Base-by-base conservation (phyloP, 2,888 invertebrate genomes). In the Phyllotreta striolata region DNA sequence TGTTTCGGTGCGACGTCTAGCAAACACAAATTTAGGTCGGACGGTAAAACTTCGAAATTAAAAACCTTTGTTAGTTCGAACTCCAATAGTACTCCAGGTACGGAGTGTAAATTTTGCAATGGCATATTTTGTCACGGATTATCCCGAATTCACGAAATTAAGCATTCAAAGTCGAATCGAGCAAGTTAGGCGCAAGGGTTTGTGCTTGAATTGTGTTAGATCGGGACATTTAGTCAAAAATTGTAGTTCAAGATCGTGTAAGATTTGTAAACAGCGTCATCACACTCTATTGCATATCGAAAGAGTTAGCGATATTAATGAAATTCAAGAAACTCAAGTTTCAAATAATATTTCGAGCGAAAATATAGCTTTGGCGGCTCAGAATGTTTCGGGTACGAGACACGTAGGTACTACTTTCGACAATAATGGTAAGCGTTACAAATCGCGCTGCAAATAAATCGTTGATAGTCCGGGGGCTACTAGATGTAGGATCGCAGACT, bases 181-280 rank as follows among this genome's bases (percentile, higher is more conserved):
- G 5, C 4, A 8, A 7, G 10, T 12, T 3, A 46, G 7, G 7
- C 10, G 13, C 1, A 46, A 46, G 3, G 12, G 12, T 7, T 46
- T 46, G 12, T 46, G 46, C 24, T 3, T 46, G 1, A 10, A 46
- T n/a, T 46, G 46, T 13, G 12, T 46, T 46, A 46, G 14, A n/a
- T 5, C 14, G 9, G 46, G 46, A 46, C 46, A 46, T 13, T 12
- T 46, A 1, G 12, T n/a, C n/a, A 13, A 13, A 14, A 1, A 46
- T 9, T 46, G 46, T 13, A 12, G 10, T 5, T 46, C 7, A 4
- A 7, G 3, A 6, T 10, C 12, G 6, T 46, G 14, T 10, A 8
- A 6, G 13, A 10, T 13, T 9, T 14, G 46, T 4, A 46, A 13
- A 1, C 3, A 0, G 3, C n/a, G 12, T 3, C 46, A 46, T n/a